Evolutionary conservation across 2,888 invertebrate genomes (phyloP).

Genomic region (Lapara coniferarum): DNA sequence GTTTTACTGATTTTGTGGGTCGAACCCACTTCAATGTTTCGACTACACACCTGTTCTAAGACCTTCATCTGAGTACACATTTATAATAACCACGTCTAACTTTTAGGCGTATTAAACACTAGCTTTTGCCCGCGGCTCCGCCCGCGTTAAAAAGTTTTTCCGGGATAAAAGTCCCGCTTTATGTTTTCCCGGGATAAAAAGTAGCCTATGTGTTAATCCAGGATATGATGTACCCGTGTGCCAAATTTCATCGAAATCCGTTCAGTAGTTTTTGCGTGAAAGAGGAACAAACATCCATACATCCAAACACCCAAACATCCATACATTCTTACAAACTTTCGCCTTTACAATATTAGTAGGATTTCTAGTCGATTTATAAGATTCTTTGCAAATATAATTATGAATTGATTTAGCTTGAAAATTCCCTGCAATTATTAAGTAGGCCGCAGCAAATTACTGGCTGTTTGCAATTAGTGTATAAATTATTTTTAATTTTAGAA

Average conservation of each 20-base stretch:
- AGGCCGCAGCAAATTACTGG: slow-evolving; percentile 14
- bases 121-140: too few relatives aligned
- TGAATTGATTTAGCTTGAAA: slow-evolving; percentile 18
- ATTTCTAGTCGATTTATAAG: neutral
- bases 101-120: neutral
- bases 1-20: neutral
- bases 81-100: neutral
- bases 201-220: too few relatives aligned
- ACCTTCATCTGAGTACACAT: neutral
- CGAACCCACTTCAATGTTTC: neutral
- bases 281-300: too few relatives aligned
- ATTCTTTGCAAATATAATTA: slow-evolving; percentile 22
- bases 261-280: too few relatives aligned
- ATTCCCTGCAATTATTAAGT: slow-evolving; percentile 16
- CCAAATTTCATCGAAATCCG: too few relatives aligned
- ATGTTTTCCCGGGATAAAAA: too few relatives aligned
- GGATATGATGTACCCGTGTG: too few relatives aligned
- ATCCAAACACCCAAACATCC: too few relatives aligned
- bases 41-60: neutral
- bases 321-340: too few relatives aligned
- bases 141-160: too few relatives aligned
- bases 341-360: too few relatives aligned
- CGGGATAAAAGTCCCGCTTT: too few relatives aligned
- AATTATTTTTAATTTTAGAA: slow-evolving; percentile 18
- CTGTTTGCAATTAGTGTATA: neutral